phyloP scores from a whole-genome alignment of 2,888 invertebrate species.

The Leptopilina syphax region DNA sequence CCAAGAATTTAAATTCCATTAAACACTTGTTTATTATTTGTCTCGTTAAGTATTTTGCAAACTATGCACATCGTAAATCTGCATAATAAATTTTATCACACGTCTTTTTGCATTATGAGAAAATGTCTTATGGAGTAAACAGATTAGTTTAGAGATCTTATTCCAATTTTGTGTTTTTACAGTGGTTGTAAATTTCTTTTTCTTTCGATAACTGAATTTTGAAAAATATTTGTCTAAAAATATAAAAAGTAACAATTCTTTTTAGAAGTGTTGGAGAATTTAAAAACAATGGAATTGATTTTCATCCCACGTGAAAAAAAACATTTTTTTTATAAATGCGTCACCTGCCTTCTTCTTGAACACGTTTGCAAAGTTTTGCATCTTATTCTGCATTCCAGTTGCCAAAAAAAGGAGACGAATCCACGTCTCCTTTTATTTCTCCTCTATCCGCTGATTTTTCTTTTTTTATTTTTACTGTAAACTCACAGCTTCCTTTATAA shows the following conservation, averaged over 20 bases:
- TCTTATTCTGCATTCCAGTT: constrained; percentile 59
- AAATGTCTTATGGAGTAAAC: constrained; percentile 1
- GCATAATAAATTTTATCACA: constrained; percentile 16
- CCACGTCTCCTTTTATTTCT: neutral
- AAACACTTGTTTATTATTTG: constrained; percentile 18
- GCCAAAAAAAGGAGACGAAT: constrained; percentile 2
- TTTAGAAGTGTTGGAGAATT: no score
- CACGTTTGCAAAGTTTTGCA: constrained; percentile 72
- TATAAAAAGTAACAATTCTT: no score
- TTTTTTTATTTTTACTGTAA: constrained; percentile 29
- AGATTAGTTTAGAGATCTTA: neutral
- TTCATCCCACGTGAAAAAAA: neutral
- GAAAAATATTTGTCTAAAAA: no score
- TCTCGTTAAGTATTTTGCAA: constrained; percentile 25
- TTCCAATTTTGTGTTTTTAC: neutral
- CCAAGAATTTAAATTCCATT: constrained; percentile 17
- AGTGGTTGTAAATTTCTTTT: neutral
- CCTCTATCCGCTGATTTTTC: constrained; percentile 2
- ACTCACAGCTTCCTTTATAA: constrained; percentile 46
- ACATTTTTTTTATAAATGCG: constrained; percentile 16
- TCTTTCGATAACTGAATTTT: neutral
- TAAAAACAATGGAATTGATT: neutral
- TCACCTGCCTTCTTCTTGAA: constrained; percentile 73
- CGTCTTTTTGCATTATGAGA: neutral
- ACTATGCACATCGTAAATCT: constrained; percentile 12